Percentiles rank a stretch among this genome's conserved stretches.
These are phyloP conservation scores for Philaethria dido DNA, from an alignment of 2,888 invertebrate species.

Conservation along the genomic window DNA sequence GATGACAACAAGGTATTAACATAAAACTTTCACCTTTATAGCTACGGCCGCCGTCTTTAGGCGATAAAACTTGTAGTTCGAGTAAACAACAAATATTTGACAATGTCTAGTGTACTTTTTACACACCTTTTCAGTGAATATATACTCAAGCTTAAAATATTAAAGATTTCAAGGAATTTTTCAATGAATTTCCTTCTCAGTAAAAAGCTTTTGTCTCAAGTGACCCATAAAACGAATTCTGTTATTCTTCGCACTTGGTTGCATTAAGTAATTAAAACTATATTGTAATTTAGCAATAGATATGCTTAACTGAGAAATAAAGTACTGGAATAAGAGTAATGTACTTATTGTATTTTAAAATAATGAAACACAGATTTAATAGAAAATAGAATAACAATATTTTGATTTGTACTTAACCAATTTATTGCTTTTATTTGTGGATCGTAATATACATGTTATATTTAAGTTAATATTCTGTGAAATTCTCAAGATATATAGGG, in stretches of 20 bases:
- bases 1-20: constrained; percentile 12
- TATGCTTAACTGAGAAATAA: background rate
- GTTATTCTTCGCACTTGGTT: constrained; percentile 21
- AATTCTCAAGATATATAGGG: background rate
- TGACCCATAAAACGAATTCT: constrained; percentile 46
- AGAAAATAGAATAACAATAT: background rate
- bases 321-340: too few species aligned
- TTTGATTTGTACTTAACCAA: too few species aligned
- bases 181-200: background rate
- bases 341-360: background rate
- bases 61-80: constrained; percentile 12
- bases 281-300: background rate
- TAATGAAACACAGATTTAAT: background rate
- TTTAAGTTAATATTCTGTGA: background rate
- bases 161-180: background rate
- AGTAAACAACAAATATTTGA: constrained; percentile 18
- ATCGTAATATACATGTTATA: background rate
- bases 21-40: constrained; percentile 19
- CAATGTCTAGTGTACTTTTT: background rate
- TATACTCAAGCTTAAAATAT: constrained; percentile 3
- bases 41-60: background rate
- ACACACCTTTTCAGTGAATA: background rate
- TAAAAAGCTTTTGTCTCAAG: constrained; percentile 49
- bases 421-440: too few species aligned
- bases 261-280: constrained; percentile 11